Evolutionary conservation across 2,797 vertebrate species (phyloP).

Genomic region (Pseudocheirus occidentalis): DNA sequence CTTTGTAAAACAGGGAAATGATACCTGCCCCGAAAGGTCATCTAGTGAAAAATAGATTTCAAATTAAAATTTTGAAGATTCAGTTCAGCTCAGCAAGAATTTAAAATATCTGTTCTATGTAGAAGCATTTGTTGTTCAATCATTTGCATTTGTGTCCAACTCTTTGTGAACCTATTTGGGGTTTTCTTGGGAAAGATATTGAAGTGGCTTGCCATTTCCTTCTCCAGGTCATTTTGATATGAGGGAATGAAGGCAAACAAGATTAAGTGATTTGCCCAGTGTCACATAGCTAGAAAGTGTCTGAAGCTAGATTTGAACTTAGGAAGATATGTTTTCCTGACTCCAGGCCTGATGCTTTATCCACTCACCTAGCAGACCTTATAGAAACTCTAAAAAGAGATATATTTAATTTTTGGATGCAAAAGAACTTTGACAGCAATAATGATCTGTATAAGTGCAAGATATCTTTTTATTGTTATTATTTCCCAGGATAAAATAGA

Average conservation of each 20-base stretch:
- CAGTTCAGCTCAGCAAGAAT: not conserved
- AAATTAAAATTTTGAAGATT: not conserved
- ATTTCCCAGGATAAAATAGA: not conserved
- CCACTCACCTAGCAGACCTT: not conserved
- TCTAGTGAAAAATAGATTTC: not conserved
- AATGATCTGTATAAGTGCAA: not conserved
- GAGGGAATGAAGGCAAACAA: not conserved
- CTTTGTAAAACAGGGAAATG: not conserved
- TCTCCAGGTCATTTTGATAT: not conserved
- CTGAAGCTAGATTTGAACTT: not conserved
- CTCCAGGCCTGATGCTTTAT: not conserved
- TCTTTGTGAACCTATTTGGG: not conserved
- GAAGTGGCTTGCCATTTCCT: not conserved
- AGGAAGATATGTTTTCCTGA: not conserved
- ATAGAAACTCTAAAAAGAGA: not conserved
- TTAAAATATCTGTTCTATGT: not conserved
- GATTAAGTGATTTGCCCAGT: not conserved
- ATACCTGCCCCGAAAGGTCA: not conserved
- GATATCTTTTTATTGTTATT: not conserved
- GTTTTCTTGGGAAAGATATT: not conserved
- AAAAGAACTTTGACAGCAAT: not conserved
- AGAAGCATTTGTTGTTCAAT: not conserved
- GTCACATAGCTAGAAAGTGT: not conserved
- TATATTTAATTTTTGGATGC: not conserved
- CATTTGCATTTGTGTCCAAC: not conserved